Conservation (phyloP, 2,113 vertebrate species). For the Prinia subflava region DNA sequence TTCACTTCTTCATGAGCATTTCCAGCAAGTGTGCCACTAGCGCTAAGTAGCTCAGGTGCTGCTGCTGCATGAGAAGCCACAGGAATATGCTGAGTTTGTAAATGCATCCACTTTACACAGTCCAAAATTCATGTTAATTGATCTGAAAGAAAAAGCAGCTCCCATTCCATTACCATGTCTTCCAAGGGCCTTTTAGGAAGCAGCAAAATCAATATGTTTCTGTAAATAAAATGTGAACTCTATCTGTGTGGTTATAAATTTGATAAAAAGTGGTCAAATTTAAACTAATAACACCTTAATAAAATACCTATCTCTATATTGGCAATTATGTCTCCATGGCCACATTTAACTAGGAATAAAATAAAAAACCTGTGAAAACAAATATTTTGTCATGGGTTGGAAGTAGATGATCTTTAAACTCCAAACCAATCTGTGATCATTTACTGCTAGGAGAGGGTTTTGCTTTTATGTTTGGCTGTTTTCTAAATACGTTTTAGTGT, state of each 20-base stretch:
- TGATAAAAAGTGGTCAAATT: conserved; percentile 50
- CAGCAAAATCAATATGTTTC: conserved; percentile 68
- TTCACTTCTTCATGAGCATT: conserved; percentile 19
- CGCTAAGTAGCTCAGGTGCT: conserved; percentile 46
- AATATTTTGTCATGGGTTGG: neutral
- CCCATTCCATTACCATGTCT: conserved; percentile 49
- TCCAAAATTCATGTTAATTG: conserved; percentile 74
- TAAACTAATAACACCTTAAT: conserved; percentile 64
- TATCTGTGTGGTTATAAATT: conserved; percentile 62
- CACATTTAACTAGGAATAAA: conserved; percentile 16
- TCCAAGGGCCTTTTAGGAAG: conserved; percentile 73
- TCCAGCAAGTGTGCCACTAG: conserved; percentile 64
- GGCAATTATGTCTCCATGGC: conserved; percentile 1
- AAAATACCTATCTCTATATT: neutral
- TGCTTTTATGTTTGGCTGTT: neutral
- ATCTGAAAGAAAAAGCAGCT: conserved; percentile 60
- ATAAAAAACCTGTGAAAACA: conserved; percentile 1
- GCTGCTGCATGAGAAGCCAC: conserved; percentile 49
- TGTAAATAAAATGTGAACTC: conserved; percentile 71
- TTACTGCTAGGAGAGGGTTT: neutral
- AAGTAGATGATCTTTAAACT: neutral
- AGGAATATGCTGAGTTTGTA: conserved; percentile 71
- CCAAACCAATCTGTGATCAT: neutral
- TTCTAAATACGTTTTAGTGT: neutral
- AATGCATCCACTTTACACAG: conserved; percentile 59